Percentiles rank a stretch among this genome's conserved stretches.
These are phyloP conservation scores for Onychomys leucogaster DNA, from an alignment of 2,797 vertebrate species.

Conservation along the genomic window DNA sequence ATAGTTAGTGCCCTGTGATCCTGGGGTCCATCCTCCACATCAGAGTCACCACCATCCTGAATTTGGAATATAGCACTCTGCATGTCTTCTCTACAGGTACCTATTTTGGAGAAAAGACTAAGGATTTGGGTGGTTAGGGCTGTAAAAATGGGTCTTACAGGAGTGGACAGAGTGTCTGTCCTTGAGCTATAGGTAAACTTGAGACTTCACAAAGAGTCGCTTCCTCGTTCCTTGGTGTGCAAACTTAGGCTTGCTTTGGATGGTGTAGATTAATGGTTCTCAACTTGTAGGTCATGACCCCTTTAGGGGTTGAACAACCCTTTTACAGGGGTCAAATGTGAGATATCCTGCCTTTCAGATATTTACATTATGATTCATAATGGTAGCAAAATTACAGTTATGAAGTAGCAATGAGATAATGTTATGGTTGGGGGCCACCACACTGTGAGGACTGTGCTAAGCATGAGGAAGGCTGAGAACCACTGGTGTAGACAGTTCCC, in stretches of 20 bases:
- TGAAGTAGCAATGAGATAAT: not conserved
- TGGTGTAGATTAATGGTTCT: not conserved
- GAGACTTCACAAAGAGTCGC: not conserved
- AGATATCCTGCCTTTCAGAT: not conserved
- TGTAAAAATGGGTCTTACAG: not conserved
- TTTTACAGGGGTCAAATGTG: not conserved
- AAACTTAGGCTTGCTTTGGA: not conserved
- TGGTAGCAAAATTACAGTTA: not conserved
- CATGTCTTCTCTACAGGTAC: not conserved
- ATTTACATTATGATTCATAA: not conserved
- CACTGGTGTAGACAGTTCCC: not conserved
- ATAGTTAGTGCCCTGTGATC: not conserved
- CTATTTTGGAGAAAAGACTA: not conserved
- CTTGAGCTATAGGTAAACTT: not conserved
- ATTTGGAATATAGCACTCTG: not conserved
- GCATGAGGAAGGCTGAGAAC: no score
- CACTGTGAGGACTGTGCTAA: no score
- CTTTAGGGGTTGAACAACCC: not conserved
- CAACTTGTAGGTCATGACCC: not conserved
- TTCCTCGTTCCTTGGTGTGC: not conserved
- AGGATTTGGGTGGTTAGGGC: not conserved
- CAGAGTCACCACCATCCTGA: not conserved
- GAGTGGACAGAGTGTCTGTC: not conserved
- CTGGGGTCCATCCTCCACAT: not conserved
- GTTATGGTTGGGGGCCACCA: not conserved